Evolutionary conservation across 2,113 vertebrate genomes (phyloP).

Genomic region (Melospiza melodia): DNA sequence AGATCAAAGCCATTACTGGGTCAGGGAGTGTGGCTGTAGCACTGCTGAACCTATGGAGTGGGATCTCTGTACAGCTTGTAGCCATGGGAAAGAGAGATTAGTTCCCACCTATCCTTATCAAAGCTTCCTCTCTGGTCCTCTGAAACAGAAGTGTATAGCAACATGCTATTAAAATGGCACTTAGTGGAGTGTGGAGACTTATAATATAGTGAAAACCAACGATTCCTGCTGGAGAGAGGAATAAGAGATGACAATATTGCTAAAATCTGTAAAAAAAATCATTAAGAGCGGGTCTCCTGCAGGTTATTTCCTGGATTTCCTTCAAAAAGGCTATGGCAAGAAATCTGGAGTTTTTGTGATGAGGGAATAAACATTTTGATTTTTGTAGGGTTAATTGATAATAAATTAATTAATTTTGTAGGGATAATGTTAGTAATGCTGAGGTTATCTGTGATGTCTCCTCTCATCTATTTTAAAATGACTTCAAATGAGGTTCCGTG

Average conservation of each 20-base stretch:
- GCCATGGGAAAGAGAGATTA: background rate
- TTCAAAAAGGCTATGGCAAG: background rate
- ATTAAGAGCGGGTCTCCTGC: background rate
- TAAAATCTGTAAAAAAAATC: background rate
- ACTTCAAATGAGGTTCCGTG: background rate
- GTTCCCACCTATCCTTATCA: background rate
- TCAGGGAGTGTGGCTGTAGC: background rate
- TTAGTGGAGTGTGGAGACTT: background rate
- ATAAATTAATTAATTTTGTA: background rate
- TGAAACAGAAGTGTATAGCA: background rate
- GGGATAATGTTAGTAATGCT: background rate
- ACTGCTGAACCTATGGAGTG: accelerated
- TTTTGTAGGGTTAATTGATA: background rate
- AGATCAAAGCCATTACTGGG: background rate
- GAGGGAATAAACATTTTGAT: background rate
- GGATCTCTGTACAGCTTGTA: background rate
- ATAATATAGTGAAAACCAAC: background rate
- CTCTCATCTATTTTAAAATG: background rate
- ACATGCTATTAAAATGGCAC: background rate
- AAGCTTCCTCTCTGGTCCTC: background rate
- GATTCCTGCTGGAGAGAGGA: background rate
- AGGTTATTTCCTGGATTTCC: background rate
- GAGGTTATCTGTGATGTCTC: background rate
- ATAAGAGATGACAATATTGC: background rate
- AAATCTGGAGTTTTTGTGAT: background rate